Evolutionary conservation across 2,113 vertebrate genomes (phyloP).

Genomic region (Struthidea cinerea): DNA sequence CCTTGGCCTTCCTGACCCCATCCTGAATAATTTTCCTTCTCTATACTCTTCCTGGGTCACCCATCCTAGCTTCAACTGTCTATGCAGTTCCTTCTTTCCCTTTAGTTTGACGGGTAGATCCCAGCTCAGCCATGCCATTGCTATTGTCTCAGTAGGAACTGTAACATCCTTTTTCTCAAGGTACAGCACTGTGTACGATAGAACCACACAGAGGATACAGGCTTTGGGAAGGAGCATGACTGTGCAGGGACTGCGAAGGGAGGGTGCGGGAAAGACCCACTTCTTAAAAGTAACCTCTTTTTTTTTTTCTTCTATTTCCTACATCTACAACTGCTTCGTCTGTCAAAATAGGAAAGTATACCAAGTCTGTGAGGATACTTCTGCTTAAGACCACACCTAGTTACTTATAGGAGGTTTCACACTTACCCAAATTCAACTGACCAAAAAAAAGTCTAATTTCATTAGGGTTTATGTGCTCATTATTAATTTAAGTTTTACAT

Average conservation of each 20-base stretch:
- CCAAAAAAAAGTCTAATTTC: not conserved
- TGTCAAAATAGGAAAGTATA: not conserved
- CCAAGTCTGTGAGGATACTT: fast-evolving
- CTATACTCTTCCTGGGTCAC: not conserved
- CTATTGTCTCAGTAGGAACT: not conserved
- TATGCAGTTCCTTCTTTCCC: not conserved
- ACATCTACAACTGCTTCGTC: not conserved
- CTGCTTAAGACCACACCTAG: not conserved
- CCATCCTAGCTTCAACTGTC: not conserved
- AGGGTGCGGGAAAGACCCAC: not conserved
- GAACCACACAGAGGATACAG: not conserved
- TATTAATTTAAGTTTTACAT: not conserved
- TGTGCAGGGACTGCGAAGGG: fast-evolving
- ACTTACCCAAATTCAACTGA: not conserved
- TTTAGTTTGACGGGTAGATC: not conserved
- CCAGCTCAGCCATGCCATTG: not conserved
- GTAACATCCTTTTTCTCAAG: not conserved
- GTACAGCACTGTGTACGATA: not conserved
- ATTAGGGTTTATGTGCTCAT: not conserved
- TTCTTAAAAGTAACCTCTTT: not conserved
- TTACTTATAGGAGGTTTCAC: not conserved
- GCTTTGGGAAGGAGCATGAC: not conserved
- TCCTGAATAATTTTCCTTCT: not conserved
- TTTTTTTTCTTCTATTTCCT: not conserved
- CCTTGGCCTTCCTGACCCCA: not conserved